These are phyloP conservation scores for Chymomyza fuscimana DNA, from an alignment of 2,888 invertebrate species.

Conservation along the genomic window DNA sequence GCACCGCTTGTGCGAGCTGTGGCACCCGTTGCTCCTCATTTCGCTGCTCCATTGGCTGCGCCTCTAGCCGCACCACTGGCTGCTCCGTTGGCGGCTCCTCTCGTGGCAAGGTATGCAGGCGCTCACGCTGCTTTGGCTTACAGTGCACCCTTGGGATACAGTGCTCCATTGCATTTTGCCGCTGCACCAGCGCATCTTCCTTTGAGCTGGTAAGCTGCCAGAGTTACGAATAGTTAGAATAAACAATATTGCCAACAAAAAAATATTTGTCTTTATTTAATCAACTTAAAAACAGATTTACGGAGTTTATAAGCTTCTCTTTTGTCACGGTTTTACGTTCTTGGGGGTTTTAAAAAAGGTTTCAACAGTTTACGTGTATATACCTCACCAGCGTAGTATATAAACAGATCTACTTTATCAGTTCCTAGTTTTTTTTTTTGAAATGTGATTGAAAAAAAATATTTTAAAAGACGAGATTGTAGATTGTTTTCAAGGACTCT, in stretches of 20 bases:
- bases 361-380: too few species aligned
- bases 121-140: conserved; percentile 18
- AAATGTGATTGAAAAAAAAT: too few species aligned
- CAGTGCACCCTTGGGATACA: conserved; percentile 6
- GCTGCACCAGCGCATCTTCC: conserved; percentile 43
- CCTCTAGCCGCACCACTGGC: conserved; percentile 36
- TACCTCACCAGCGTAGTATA: too few species aligned
- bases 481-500: too few species aligned
- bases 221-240: conserved; percentile 1
- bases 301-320: too few species aligned
- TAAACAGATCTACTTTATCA: too few species aligned
- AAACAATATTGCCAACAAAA: not conserved
- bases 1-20: not conserved
- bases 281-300: too few species aligned
- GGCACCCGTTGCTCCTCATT: conserved; percentile 28
- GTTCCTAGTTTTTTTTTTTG: too few species aligned
- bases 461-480: too few species aligned
- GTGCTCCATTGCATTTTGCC: conserved; percentile 15
- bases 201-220: not conserved
- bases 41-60: conserved; percentile 17
- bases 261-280: not conserved
- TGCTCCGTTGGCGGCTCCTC: conserved; percentile 14
- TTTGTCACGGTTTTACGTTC: too few species aligned
- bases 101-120: not conserved
- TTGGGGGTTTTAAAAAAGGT: too few species aligned